Evolutionary conservation across 2,797 vertebrate genomes (phyloP).

Genomic region (Argya squamiceps): DNA sequence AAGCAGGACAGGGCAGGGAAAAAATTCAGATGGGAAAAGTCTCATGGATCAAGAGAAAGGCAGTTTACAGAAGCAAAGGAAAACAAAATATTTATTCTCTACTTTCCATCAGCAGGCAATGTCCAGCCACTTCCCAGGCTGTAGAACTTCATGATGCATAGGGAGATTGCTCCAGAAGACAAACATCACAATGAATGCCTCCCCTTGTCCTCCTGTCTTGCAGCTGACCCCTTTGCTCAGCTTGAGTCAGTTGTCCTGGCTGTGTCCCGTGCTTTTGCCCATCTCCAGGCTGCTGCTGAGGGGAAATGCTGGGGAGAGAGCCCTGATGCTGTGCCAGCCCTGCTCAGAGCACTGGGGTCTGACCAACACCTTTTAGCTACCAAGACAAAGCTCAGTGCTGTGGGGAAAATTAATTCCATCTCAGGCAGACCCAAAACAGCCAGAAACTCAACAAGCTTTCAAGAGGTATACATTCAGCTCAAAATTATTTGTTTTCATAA

Average conservation of each 20-base stretch:
- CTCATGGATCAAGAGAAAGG: neutral
- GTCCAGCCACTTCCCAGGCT: fast-evolving
- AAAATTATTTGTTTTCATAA: neutral
- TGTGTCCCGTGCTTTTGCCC: neutral
- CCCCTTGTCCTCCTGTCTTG: fast-evolving
- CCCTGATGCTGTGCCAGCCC: neutral
- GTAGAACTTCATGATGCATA: too few species aligned
- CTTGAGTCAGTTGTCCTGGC: neutral
- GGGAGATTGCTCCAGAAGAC: neutral
- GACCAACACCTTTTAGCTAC: neutral
- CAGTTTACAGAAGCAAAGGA: neutral
- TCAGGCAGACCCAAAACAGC: neutral
- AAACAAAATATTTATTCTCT: neutral
- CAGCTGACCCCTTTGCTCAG: neutral
- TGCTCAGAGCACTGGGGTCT: neutral
- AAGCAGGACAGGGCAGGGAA: too few species aligned
- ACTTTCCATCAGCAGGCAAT: neutral
- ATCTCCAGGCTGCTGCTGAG: neutral
- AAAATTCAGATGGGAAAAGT: neutral
- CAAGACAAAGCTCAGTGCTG: neutral
- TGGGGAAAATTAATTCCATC: neutral
- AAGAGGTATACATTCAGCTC: neutral
- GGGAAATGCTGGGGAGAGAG: neutral
- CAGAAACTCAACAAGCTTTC: neutral
- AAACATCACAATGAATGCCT: neutral